A percentile compares a stretch with the other conserved stretches of the same genome.
These are phyloP conservation scores for Paratrypauchen microcephalus DNA, from an alignment of 2,797 vertebrate species.

Conservation along the genomic window DNA sequence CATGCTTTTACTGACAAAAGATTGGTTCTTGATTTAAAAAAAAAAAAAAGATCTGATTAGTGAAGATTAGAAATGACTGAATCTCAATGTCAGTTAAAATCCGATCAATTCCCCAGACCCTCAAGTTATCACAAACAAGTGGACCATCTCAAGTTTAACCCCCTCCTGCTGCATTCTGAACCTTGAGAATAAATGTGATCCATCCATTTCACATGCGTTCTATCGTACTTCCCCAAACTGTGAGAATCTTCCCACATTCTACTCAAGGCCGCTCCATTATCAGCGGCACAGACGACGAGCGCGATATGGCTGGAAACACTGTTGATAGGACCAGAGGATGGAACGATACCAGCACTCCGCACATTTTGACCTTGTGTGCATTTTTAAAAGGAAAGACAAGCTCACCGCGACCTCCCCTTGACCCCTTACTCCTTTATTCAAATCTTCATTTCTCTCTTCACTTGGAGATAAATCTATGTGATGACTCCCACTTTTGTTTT, in stretches of 20 bases:
- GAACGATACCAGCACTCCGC: constrained; percentile 44
- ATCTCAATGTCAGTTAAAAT: too few relatives aligned
- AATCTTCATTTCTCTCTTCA: constrained; percentile 9
- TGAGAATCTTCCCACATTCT: constrained; percentile 46
- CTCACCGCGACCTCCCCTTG: constrained; percentile 26
- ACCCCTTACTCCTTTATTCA: constrained; percentile 26
- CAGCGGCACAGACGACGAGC: constrained; percentile 20
- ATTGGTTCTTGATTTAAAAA: too few relatives aligned
- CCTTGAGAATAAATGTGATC: constrained; percentile 44
- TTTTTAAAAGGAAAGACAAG: constrained; percentile 6
- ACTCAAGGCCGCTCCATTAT: constrained; percentile 57
- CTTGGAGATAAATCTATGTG: constrained; percentile 7
- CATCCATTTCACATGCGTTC: constrained; percentile 22
- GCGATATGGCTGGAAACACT: constrained; percentile 56
- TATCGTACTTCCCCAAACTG: constrained; percentile 4
- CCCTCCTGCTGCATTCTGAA: constrained; percentile 12
- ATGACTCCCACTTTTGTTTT: constrained; percentile 21
- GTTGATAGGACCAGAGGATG: constrained; percentile 53
- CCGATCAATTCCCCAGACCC: too few relatives aligned
- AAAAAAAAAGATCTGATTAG: too few relatives aligned
- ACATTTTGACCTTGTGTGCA: constrained; percentile 45
- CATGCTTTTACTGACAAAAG: too few relatives aligned
- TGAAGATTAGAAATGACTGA: too few relatives aligned
- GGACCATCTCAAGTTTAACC: background rate
- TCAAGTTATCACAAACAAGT: background rate